Base-by-base conservation (phyloP, 2,113 vertebrate genomes). In the Kryptolebias marmoratus region DNA sequence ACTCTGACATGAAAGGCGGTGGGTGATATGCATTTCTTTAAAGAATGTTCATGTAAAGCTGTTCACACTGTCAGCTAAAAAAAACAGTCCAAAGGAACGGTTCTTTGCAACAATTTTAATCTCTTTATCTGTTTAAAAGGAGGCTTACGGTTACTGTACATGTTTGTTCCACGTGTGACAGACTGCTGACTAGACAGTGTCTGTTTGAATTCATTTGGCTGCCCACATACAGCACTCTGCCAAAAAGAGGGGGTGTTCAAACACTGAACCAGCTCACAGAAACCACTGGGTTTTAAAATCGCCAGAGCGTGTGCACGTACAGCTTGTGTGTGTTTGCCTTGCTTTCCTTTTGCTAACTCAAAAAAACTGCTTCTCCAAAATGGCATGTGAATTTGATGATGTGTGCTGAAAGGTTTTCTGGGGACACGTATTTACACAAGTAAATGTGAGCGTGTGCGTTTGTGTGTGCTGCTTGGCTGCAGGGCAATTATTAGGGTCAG, bases 181-280 rank as follows among this genome's bases (percentile, higher is more conserved):
- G 10, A 13, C 45, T 15, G 16, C 27, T 62, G 61, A 75, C 59
- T 44, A 68, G 18, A 82, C 50, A 66, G n/a, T 5, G 53, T 77
- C 55, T 47, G 9, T 73, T 83, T 64, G 58, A 86, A 66, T 64
- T 63, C 47, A 18, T 75, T 71, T 66, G 84, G 68, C 77, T 83
- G 81, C 77, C 70, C 30, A 64, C 76, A 75, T 77, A 13, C 44
- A 73, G 44, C 45, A 27, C 53, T 63, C 64, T 80, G 81, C 75
- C 85, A 83, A 71, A 86, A 64, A 58, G 68, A 63, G 39, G 68
- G 71, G 64, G 75, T 87, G 71, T 71, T 66, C 71, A 85, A 87
- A 78, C 73, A 85, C 2, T 45, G 70, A 83, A 27, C 39, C 67
- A 71, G 57, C 78, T 83, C 75, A 81, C 27, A 82, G 79, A 86